Base-by-base conservation (phyloP, 2,113 vertebrate species). In the Plecotus auritus region DNA sequence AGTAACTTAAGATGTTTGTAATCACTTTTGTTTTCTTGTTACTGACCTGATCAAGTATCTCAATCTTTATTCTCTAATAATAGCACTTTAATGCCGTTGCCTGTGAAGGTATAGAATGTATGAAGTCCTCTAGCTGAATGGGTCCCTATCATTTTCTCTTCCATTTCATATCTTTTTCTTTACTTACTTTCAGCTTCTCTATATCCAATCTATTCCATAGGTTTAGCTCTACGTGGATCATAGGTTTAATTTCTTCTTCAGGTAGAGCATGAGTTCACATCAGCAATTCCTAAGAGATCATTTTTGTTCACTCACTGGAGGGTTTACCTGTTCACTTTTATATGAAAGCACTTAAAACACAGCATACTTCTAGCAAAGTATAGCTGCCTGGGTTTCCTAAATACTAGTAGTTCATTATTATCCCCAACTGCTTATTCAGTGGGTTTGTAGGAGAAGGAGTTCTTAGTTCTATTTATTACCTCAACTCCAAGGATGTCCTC, bases 251-350 rank as follows among this genome's bases (percentile, higher is more conserved):
- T 83, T n/a, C 28, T 12, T 70, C 42, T 28, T 81, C 56, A 91
- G 1, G 80, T 54, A 92, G 51, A 66, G 9, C 18, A 5, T 80
- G 51, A 78, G 51, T 59, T 76, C 16, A 73, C n/a, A 51, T 78
- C 23, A 84, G 22, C n/a, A 85, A 0, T 95, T 42, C 84, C 51
- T 80, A 10, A 37, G 49, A 73, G 85, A 32, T 66, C 13, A 18
- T 59, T 40, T 88, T 96, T 90, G 35, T 90, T 85, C 42, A 72
- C 30, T 80, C 17, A 45, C 4, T 17, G 0, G 23, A 10, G 16
- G n/a, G 17, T 54, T 92, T 94, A 86, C 37, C n/a, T 51, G n/a
- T 92, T 96, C 11, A 54, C 17, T 90, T 13, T 93, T 77, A 84
- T 1, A 20, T 88, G 30, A 82, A 88, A 85, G 18, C 18, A 66